Percentiles rank a stretch among this genome's conserved stretches.
Conservation (phyloP, 1,140 invertebrate species). For the Archivesica marissinica region DNA sequence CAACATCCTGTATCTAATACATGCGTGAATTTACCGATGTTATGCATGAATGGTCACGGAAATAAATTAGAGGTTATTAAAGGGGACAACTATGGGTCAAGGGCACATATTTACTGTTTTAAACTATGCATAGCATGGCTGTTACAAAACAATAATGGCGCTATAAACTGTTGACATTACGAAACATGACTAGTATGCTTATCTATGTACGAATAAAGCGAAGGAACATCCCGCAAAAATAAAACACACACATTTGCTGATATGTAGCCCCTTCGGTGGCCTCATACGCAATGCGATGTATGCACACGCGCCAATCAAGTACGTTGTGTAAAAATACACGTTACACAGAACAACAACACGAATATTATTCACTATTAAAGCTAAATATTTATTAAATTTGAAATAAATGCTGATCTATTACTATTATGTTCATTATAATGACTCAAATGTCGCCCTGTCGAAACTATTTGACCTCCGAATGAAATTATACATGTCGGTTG, state of each 20-base stretch:
- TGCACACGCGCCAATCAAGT: slow-evolving; percentile 44
- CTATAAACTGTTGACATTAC: background rate
- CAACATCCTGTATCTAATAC: slow-evolving; percentile 23
- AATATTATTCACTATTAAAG: background rate
- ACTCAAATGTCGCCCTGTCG: too few species aligned
- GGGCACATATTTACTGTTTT: background rate
- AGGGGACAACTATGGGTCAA: background rate
- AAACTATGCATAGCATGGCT: background rate
- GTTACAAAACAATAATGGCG: background rate
- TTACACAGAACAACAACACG: background rate
- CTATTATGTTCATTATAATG: too few species aligned
- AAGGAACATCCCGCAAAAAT: background rate
- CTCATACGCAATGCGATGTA: slow-evolving; percentile 51
- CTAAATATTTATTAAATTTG: too few species aligned
- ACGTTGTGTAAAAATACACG: background rate
- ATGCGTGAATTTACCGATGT: background rate
- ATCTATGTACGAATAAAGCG: background rate
- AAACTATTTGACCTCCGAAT: slow-evolving; percentile 23
- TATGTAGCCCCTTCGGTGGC: background rate
- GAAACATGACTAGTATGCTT: background rate
- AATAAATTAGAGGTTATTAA: slow-evolving; percentile 46
- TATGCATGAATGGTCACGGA: slow-evolving; percentile 44
- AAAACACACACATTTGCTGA: background rate
- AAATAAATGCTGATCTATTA: too few species aligned
- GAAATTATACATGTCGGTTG: slow-evolving; percentile 69